phyloP scores from a whole-genome alignment of 2,113 vertebrate genomes.

The Nothocercus julius region DNA sequence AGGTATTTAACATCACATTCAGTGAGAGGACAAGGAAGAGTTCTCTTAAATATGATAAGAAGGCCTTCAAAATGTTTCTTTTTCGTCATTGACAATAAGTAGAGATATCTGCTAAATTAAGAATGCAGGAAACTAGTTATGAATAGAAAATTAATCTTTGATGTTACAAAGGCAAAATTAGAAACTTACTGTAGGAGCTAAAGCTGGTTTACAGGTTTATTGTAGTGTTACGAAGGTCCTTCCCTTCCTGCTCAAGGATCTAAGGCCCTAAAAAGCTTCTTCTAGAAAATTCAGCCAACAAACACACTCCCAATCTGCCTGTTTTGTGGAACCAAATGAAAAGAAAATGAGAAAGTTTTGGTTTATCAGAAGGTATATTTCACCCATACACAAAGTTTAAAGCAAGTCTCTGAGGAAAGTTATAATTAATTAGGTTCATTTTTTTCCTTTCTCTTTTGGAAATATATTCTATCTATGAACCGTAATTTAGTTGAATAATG shows the following conservation, averaged over 20 bases:
- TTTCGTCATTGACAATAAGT: neutral
- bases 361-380: neutral
- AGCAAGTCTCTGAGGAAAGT: neutral
- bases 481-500: neutral
- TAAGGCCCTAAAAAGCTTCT: neutral
- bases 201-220: neutral
- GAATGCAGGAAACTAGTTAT: neutral
- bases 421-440: neutral
- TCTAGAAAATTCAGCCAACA: neutral
- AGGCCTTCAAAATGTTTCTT: neutral
- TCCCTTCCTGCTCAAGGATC: neutral
- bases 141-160: neutral
- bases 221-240: neutral
- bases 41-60: rapidly evolving
- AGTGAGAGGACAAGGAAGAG: neutral
- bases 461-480: neutral
- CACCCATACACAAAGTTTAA: neutral
- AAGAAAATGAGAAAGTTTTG: neutral
- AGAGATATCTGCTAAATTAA: neutral
- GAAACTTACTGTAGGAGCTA: neutral
- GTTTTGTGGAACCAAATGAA: neutral
- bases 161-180: neutral
- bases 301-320: neutral
- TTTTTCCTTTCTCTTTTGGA: neutral
- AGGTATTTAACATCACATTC: neutral